Conservation (phyloP, 2,797 vertebrate genomes). For the Myotis vivesi region DNA sequence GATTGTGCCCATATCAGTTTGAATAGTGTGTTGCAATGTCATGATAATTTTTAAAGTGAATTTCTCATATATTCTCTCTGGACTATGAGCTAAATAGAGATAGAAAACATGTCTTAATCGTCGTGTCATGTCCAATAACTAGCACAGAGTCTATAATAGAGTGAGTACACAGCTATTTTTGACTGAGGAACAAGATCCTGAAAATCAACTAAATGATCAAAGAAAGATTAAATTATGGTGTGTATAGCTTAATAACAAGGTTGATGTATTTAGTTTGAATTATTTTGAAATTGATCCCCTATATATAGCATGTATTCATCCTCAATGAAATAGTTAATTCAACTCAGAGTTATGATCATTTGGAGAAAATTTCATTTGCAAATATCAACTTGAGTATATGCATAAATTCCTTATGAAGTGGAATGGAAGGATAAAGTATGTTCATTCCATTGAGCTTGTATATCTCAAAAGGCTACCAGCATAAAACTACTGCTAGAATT, state of each 20-base stretch:
- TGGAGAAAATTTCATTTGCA: background rate
- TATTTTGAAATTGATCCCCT: background rate
- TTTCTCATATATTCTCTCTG: background rate
- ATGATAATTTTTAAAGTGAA: background rate
- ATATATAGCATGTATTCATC: background rate
- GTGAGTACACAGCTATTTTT: background rate
- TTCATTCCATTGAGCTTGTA: conserved; percentile 16
- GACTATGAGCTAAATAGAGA: background rate
- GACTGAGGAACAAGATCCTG: background rate
- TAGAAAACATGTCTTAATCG: background rate
- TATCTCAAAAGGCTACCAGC: conserved; percentile 20
- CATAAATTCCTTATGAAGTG: conserved; percentile 17
- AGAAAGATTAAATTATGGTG: background rate
- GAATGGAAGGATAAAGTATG: conserved; percentile 18
- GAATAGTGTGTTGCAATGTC: background rate
- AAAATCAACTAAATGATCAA: background rate
- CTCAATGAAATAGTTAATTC: conserved; percentile 32
- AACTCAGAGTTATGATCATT: background rate
- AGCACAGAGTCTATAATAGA: background rate
- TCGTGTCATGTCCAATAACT: background rate
- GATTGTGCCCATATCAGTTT: background rate
- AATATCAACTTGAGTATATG: conserved; percentile 19
- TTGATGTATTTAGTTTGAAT: background rate
- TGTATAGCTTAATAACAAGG: background rate
- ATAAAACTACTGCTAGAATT: conserved; percentile 7